A percentile compares a stretch with the other conserved stretches of the same genome.
phyloP scores from a whole-genome alignment of 2,113 vertebrate genomes.

The Nothocercus nigrocapillus region DNA sequence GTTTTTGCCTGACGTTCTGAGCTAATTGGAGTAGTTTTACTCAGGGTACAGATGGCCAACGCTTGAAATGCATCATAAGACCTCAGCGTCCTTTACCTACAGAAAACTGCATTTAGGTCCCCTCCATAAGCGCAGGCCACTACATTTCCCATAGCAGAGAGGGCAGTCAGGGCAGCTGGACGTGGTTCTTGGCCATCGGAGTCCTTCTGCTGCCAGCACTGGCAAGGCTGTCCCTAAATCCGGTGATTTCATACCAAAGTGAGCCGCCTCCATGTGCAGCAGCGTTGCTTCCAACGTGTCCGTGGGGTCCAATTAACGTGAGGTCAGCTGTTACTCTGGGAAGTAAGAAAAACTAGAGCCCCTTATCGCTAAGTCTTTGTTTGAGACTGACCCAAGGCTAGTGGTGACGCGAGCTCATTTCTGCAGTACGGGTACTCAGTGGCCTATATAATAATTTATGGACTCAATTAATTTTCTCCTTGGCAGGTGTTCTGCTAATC shows the following conservation, averaged over 20 bases:
- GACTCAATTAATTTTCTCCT: neutral
- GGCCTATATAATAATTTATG: neutral
- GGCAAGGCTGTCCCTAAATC: neutral
- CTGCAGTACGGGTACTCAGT: neutral
- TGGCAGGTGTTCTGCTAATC: neutral
- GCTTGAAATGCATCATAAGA: neutral
- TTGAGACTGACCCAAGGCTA: neutral
- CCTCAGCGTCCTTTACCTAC: neutral
- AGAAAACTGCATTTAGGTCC: neutral
- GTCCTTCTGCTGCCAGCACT: neutral
- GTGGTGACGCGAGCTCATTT: neutral
- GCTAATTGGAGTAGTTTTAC: neutral
- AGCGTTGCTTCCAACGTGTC: neutral
- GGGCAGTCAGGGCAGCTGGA: neutral
- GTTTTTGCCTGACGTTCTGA: neutral
- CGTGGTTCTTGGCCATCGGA: neutral
- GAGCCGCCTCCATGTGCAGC: accelerated
- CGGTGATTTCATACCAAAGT: neutral
- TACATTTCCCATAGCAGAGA: accelerated
- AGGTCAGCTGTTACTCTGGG: neutral
- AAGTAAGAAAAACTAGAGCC: neutral
- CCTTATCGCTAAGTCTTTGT: neutral
- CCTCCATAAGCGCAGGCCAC: neutral
- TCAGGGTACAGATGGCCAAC: neutral
- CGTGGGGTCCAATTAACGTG: neutral